Percentiles rank a stretch among this genome's conserved stretches.
Conservation (phyloP, 2,797 vertebrate species). For the Gymnopithys bicolor region DNA sequence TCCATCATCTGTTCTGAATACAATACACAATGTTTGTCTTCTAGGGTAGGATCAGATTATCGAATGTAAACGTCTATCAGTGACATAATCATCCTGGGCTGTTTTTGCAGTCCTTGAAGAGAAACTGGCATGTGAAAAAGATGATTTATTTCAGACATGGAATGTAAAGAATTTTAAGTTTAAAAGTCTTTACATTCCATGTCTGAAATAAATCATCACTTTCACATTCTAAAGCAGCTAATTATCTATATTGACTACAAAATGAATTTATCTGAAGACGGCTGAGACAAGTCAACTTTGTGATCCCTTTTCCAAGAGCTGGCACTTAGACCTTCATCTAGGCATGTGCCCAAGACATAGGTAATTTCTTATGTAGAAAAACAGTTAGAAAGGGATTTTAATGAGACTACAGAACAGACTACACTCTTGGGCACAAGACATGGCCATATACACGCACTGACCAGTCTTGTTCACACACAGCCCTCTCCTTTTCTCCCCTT, state of each 20-base stretch:
- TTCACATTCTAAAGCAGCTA: neutral
- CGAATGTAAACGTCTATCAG: neutral
- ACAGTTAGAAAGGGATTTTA: neutral
- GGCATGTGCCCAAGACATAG: neutral
- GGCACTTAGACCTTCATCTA: neutral
- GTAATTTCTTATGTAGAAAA: neutral
- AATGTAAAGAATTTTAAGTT: too few relatives aligned
- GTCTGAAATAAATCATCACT: neutral
- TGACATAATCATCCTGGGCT: neutral
- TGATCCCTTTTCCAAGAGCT: neutral
- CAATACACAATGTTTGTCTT: neutral
- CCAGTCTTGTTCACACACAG: fast-evolving
- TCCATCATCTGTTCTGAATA: neutral
- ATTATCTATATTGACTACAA: neutral
- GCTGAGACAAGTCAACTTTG: neutral
- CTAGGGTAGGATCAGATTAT: neutral
- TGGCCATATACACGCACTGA: neutral
- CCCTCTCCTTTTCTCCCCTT: neutral
- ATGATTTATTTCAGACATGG: too few relatives aligned
- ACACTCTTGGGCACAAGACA: neutral
- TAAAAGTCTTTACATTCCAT: neutral
- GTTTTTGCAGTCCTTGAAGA: neutral
- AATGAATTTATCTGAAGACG: neutral
- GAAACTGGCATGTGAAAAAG: neutral
- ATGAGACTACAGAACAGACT: neutral